Evolutionary conservation across 2,888 invertebrate species (phyloP).

Genomic region (Glomeris marginata): DNA sequence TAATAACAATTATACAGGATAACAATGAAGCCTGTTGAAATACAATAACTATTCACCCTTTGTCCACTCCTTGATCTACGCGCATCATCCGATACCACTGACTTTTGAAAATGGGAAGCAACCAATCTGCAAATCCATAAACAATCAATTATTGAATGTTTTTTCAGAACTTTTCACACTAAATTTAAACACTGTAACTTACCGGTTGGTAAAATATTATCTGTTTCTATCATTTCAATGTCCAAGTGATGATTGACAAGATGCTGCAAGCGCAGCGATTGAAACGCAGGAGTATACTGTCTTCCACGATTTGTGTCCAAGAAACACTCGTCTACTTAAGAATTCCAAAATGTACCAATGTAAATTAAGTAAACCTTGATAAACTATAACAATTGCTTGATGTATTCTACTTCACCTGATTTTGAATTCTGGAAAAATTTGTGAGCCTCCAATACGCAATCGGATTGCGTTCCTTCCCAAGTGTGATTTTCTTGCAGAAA

Average conservation of each 20-base stretch:
- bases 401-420: neutral
- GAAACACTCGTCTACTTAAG: conserved; percentile 27
- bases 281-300: conserved; percentile 44
- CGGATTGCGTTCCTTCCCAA: conserved; percentile 30
- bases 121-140: conserved; percentile 34
- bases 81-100: conserved; percentile 54
- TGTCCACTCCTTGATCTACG: conserved; percentile 52
- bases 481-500: conserved; percentile 39
- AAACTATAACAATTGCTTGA: conserved; percentile 4
- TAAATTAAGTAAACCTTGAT: conserved; percentile 15
- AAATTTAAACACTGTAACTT: conserved; percentile 12
- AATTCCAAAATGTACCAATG: conserved; percentile 10
- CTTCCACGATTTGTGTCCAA: conserved; percentile 44
- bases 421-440: conserved; percentile 31
- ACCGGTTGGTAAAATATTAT: conserved; percentile 49
- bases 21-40: conserved; percentile 1
- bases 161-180: neutral
- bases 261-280: conserved; percentile 47
- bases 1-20: neutral
- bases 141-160: neutral
- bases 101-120: conserved; percentile 44
- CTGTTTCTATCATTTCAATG: conserved; percentile 46
- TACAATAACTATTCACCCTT: conserved; percentile 37
- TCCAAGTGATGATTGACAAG: conserved; percentile 53
- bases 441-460: conserved; percentile 24